Base-by-base conservation (phyloP, 2,113 vertebrate genomes). In the Sclerurus mexicanus region DNA sequence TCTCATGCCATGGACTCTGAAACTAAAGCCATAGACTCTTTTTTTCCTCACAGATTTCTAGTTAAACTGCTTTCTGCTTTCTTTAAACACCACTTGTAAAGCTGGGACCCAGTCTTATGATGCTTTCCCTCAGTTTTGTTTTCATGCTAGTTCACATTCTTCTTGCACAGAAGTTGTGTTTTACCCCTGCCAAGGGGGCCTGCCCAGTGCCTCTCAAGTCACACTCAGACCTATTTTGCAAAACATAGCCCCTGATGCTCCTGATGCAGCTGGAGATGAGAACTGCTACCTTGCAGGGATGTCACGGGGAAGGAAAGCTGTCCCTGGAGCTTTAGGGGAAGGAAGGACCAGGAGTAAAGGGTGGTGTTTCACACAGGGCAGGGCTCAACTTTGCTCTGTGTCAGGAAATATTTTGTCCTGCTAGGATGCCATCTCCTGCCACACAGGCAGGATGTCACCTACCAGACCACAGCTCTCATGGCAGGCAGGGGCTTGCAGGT, bases 261-360 rank as follows among this genome's bases (percentile, higher is more conserved):
- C 0, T 28, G 14, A 59, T 0, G 0, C 0, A 44, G 27, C 27
- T 71, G 56, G n/a, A 52, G 27, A 21, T 60, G 55, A 47, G 69
- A 77, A 10, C 13, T 74, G 33, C 55, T 66, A 2, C n/a, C 37
- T 66, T 71, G 40, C 23, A 71, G n/a, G 16, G 27, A 10, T 53
- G 21, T 77, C 55, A 39, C 3, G 5, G 30, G 10, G 47, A 72
- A 39, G 22, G 42, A 24, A 68, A 71, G 50, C 2, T 2, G 21
- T 62, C 28, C 7, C 37, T 46, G 37, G 24, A n/a, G 39, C 18
- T 62, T 31, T 9, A 3, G 19, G 10, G 3, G 10, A 60, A 53
- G 27, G 8, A 21, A 52, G 42, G 10, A 75, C 7, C 12, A 49
- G 39, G 23, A 63, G 25, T 44, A 10, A 5, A 4, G 23, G 4